Evolutionary conservation across 2,113 vertebrate species (phyloP).

Genomic region (Neodon shergylaensis): DNA sequence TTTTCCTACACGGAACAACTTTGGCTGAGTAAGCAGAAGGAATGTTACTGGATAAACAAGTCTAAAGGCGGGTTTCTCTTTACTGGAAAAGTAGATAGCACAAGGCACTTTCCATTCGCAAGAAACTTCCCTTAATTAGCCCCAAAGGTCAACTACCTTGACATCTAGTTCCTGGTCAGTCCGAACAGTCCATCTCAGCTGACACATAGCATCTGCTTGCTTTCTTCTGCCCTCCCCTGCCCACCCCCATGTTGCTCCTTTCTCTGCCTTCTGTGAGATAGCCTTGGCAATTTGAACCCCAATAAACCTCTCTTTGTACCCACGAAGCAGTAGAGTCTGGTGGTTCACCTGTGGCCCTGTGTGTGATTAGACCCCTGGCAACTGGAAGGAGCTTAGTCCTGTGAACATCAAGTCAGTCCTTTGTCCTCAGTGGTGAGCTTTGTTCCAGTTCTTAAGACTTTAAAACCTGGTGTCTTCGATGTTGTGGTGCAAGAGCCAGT

Average conservation of each 20-base stretch:
- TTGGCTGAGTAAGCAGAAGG: neutral
- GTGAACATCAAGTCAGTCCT: slow-evolving; percentile 95
- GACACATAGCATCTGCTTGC: neutral
- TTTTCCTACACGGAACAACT: neutral
- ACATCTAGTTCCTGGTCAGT: neutral
- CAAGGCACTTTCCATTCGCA: neutral
- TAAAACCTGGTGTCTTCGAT: slow-evolving; percentile 36
- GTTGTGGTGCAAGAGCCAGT: slow-evolving; percentile 62
- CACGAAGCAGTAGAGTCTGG: rapidly evolving
- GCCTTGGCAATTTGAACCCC: neutral
- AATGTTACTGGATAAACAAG: neutral
- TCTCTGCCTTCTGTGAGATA: neutral
- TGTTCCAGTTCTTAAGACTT: slow-evolving; percentile 72
- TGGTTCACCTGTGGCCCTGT: slow-evolving; percentile 91
- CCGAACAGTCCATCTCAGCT: neutral
- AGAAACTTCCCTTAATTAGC: neutral
- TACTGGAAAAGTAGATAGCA: neutral
- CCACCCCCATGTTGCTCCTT: neutral
- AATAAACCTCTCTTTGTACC: neutral
- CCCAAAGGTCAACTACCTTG: neutral
- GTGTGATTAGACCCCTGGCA: slow-evolving; percentile 96
- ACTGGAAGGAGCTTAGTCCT: slow-evolving; percentile 96
- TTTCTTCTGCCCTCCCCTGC: no score
- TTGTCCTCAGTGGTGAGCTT: slow-evolving; percentile 94
- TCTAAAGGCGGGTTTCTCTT: neutral